Evolutionary conservation across 2,797 vertebrate species (phyloP), one percentile per base, ranked within the genome.

Genomic region (Enoplosus armatus): DNA sequence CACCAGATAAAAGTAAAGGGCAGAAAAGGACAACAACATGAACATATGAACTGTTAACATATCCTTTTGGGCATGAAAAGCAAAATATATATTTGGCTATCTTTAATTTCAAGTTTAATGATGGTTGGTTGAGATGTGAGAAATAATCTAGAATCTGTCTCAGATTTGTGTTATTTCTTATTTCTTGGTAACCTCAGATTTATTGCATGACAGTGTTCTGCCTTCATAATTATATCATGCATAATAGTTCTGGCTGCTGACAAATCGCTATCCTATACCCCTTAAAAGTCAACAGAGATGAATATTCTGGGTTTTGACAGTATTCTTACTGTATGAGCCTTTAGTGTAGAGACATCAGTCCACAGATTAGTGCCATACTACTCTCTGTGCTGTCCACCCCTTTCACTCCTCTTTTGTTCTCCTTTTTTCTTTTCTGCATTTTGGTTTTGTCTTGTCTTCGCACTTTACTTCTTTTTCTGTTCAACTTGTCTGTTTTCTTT

Each of bases 401-500:
- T 72, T 66, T 74, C 47, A 43, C 75, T 55, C 15, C 48, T 77
- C 67, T 55, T 83, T 41, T 51, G 8, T 79, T 66, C 35, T 0
- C n/a, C 26, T 60, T 55, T n/a, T 67, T 43, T 22, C 66, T 60
- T 77, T 82, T 63, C 27, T 33, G 64, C 63, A 39, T 37, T 84
- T 75, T 6, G 26, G 1, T 43, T 88, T 83, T 75, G 61, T 69
- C 37, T 66, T 55, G 61, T 64, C 31, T 51, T 63, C 83, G 70
- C 68, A 82, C 72, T 85, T 85, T 85, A 47, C 56, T 62, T 65
- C 18, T 65, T 75, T 85, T 81, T 86, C 53, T 85, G 22, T 92
- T 85, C 37, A 54, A 58, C 54, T 29, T 87, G 55, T 89, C 63
- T 83, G 72, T 90, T 89, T 89, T 86, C 78, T 79, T 86, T 85